These are phyloP conservation scores for Desmodus rotundus DNA, from an alignment of 2,113 vertebrate genomes.

Conservation along the genomic window DNA sequence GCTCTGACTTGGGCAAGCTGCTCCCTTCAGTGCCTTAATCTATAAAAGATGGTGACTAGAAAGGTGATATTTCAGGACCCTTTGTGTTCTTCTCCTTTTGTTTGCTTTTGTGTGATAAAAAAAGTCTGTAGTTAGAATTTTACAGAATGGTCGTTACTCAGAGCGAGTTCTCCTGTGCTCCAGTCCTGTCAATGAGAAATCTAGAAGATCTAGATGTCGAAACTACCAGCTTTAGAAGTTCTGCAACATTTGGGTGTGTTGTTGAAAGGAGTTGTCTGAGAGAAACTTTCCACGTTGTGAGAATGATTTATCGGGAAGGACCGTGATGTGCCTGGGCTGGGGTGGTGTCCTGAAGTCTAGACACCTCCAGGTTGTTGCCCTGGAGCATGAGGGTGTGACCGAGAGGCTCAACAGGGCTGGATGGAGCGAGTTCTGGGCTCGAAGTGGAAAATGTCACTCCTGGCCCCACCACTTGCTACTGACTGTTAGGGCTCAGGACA, in stretches of 20 bases:
- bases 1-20: not conserved
- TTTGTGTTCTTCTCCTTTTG: not conserved
- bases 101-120: not conserved
- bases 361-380: not conserved
- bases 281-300: not conserved
- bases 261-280: not conserved
- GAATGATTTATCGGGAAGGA: not conserved
- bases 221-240: not conserved
- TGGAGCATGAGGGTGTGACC: rapidly evolving
- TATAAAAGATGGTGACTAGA: not conserved
- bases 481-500: not conserved
- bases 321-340: not conserved
- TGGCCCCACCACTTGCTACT: not conserved
- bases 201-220: not conserved
- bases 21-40: not conserved
- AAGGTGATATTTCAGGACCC: not conserved
- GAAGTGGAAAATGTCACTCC: not conserved
- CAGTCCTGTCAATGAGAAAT: not conserved
- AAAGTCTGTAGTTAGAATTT: not conserved
- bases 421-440: not conserved
- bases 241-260: not conserved
- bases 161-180: not conserved
- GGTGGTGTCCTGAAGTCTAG: not conserved
- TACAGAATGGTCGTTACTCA: not conserved
- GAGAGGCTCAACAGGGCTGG: not conserved